Conservation (phyloP, 1,140 invertebrate species). For the Drosophila elegans region DNA sequence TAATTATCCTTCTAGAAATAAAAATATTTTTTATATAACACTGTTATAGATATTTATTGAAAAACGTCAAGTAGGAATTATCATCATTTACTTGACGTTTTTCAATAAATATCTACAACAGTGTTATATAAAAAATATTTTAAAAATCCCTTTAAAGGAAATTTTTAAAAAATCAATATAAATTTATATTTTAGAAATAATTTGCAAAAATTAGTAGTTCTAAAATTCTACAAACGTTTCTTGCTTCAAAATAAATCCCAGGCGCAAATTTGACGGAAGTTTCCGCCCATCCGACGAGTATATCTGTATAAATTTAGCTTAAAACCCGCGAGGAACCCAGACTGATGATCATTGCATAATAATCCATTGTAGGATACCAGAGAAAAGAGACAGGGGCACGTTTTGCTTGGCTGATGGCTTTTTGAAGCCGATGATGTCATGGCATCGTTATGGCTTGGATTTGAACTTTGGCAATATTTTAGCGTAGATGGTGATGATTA, state of each 20-base stretch:
- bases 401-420: slow-evolving; percentile 53
- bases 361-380: slow-evolving; percentile 55
- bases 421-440: slow-evolving; percentile 61
- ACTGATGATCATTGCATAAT: slow-evolving; percentile 72
- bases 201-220: no score
- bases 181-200: no score
- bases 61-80: no score
- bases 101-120: no score
- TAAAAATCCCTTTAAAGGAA: no score
- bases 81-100: no score
- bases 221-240: slow-evolving; percentile 19
- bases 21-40: no score
- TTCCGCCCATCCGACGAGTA: slow-evolving; percentile 29
- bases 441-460: slow-evolving; percentile 26
- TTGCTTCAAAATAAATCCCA: slow-evolving; percentile 4
- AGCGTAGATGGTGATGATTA: slow-evolving; percentile 54
- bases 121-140: no score
- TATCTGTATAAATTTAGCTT: slow-evolving; percentile 4
- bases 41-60: no score
- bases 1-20: no score
- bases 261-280: slow-evolving; percentile 34
- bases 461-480: slow-evolving; percentile 68
- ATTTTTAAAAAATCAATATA: no score
- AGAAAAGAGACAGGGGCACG: slow-evolving; percentile 27
- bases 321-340: background rate